phyloP scores from a whole-genome alignment of 2,797 vertebrate genomes.

The Antrozous pallidus region DNA sequence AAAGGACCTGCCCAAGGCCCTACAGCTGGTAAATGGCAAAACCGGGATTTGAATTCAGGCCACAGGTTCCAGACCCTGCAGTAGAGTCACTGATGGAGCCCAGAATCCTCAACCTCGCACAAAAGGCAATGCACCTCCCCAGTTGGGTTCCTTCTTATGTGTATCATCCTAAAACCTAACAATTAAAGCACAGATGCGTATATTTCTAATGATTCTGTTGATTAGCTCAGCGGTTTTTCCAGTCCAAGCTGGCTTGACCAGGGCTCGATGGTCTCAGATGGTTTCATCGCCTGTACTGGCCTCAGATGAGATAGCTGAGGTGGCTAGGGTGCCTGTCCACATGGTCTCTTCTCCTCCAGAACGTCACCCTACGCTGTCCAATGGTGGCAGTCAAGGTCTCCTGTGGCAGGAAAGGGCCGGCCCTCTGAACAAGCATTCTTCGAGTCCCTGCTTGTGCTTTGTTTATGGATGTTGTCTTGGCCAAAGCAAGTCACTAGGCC shows the following conservation, averaged over 20 bases:
- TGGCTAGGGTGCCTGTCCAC: background rate
- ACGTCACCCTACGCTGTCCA: background rate
- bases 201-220: background rate
- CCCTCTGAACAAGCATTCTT: background rate
- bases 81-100: background rate
- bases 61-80: background rate
- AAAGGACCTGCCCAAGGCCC: background rate
- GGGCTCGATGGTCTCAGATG: background rate
- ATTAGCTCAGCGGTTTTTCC: background rate
- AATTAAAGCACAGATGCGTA: background rate
- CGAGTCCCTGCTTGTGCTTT: background rate
- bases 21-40: background rate
- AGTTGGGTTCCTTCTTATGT: background rate
- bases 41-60: background rate
- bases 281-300: background rate
- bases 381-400: background rate
- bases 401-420: background rate
- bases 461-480: background rate
- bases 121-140: background rate
- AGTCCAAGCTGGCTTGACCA: background rate
- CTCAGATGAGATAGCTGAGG: background rate
- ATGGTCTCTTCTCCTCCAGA: background rate
- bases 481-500: background rate
- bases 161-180: background rate
- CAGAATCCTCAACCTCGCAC: background rate